Evolutionary conservation across 2,888 invertebrate genomes (phyloP).

Genomic region (Parnassius smintheus): DNA sequence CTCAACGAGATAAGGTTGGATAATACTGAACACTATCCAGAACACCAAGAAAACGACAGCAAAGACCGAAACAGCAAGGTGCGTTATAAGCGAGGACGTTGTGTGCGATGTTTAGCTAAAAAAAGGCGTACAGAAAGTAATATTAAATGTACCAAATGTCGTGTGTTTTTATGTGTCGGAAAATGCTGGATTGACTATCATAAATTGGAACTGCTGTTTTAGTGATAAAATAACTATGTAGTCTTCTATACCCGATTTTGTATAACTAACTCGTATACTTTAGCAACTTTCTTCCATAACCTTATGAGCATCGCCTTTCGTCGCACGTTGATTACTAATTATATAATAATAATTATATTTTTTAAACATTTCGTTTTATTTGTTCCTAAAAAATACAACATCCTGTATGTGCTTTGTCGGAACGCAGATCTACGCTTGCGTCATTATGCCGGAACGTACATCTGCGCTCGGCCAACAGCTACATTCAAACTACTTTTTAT

Average conservation of each 20-base stretch:
- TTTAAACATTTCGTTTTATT: neutral
- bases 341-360: slow-evolving; percentile 1
- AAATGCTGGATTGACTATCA: neutral
- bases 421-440: too few species aligned
- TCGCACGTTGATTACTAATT: neutral
- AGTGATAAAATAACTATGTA: slow-evolving; percentile 24
- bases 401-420: slow-evolving; percentile 32
- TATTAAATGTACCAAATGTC: too few species aligned
- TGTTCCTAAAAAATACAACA: neutral
- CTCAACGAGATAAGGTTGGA: neutral
- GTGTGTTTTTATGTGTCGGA: neutral
- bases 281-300: neutral
- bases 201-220: slow-evolving; percentile 21
- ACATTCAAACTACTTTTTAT: too few species aligned
- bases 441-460: too few species aligned
- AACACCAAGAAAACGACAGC: neutral
- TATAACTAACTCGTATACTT: neutral
- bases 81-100: neutral
- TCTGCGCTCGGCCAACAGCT: too few species aligned
- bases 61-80: neutral
- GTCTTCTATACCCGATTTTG: neutral
- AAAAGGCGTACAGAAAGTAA: too few species aligned
- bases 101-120: too few species aligned
- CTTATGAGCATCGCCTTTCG: neutral
- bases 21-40: slow-evolving; percentile 3